Evolutionary conservation across 2,113 vertebrate species (phyloP), one percentile per base, ranked within the genome.

Genomic region (Dermatemys mawii): DNA sequence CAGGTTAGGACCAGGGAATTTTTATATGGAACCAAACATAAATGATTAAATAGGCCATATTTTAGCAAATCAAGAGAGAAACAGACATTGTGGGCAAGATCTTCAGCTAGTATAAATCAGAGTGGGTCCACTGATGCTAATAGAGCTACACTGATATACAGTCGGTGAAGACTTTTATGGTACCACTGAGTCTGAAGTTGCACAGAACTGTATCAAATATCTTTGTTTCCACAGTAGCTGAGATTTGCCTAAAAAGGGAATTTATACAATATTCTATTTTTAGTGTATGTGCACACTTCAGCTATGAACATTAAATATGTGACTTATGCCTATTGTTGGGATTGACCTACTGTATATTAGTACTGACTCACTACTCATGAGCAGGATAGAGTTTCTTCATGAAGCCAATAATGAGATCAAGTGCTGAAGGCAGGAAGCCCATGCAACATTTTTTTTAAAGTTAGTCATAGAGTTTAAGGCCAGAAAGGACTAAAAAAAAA

Each of bases 21-120:
- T 24, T 84, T 80, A 46, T 13, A 38, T 85, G 93, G 21, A 87
- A 46, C 29, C 73, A 76, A 85, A 85, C 3, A 76, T 5, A 32
- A 1, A 55, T 16, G 4, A 83, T 41, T 2, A 86, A 78, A 92
- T 96, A 88, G 88, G 12, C 1, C 24, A 14, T 78, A 73, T 53
- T 90, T 13, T 41, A 81, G 70, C 83, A 90, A 93, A 90, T 57
- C 16, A 83, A 48, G 81, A 41, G 32, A 80, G 80, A 95, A 92
- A 76, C 41, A 29, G 73, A 16, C 26, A 76, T 76, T 13, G 12
- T 46, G 3, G 44, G 21, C 55, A 12, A 83, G 4, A 76, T 70
- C 90, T 94, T 67, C 46, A 44, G 3, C 24, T 93, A 22, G 0
- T 2, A 2, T 86, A 92, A 89, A 81, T 19, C n/a, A 51, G 46